phyloP scores from a whole-genome alignment of 2,888 invertebrate genomes.

The Panzeria rudis region DNA sequence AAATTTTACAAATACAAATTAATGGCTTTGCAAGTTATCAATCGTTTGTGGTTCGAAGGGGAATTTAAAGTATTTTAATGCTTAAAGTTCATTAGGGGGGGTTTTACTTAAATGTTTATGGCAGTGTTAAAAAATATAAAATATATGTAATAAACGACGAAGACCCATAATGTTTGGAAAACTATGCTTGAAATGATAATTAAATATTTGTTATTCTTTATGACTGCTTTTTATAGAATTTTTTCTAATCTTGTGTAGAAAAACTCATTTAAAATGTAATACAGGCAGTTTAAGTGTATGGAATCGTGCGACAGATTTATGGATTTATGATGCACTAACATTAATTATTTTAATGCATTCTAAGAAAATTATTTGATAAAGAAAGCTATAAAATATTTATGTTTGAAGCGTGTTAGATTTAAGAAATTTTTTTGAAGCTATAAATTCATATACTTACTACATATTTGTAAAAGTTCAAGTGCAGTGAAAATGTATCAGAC shows the following conservation, averaged over 20 bases:
- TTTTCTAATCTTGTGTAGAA: background rate
- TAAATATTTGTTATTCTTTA: conserved; percentile 12
- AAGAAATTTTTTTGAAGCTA: background rate
- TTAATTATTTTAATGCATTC: conserved; percentile 6
- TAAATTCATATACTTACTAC: background rate
- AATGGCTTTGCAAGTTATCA: conserved; percentile 28
- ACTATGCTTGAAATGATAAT: background rate
- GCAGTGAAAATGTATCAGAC: background rate
- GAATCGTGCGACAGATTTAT: conserved; percentile 36
- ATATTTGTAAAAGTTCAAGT: background rate
- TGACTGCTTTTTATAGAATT: background rate
- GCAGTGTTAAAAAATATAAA: conserved; percentile 8
- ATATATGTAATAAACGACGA: background rate
- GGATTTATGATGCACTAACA: background rate
- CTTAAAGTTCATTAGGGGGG: conserved; percentile 13
- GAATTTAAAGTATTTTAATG: background rate
- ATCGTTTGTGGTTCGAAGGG: background rate
- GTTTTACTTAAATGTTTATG: background rate
- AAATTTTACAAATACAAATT: conserved; percentile 20
- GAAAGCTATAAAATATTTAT: conserved; percentile 11
- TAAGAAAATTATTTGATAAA: background rate
- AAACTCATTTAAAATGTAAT: background rate
- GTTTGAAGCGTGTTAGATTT: background rate
- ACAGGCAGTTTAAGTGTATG: background rate
- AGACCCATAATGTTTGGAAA: background rate